Base-by-base conservation (phyloP, 2,888 invertebrate species). In the Philopedon plagiatum region DNA sequence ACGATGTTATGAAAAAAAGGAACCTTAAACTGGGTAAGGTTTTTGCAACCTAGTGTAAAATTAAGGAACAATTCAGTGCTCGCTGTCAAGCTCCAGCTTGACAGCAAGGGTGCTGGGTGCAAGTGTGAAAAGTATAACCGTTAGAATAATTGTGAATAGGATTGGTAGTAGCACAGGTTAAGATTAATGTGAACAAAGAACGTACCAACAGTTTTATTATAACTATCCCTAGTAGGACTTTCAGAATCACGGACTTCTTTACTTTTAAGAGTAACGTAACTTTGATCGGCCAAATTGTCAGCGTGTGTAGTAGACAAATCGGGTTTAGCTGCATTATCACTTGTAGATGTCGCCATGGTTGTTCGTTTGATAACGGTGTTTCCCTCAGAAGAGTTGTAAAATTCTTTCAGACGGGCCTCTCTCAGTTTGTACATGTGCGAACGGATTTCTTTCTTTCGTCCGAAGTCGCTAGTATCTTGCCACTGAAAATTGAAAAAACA, bases 401-500 rank as follows among this genome's bases (percentile, higher is more conserved):
- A 91, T 85, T 91, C 91, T 81, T 91, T 90, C 80, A 94, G 87
- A 73, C 94, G 90, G 81, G 92, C 91, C 84, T 96, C 95, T 51
- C 95, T 90, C 83, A 96, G 87, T 79, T 92, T 92, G 85, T 93
- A 94, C 91, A 94, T 93, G 86, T 95, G 91, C 51, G 93, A 89
- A 73, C 96, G 91, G 80, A 96, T 95, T 86, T 94, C 93, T 84
- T 94, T 94, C 86, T 95, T 94, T 76, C 91, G 91, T 64, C 93
- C 92, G 85, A 93, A 94, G 86, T 96, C 95, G 82, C 94, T 94
- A 54, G 95, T 93, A 84, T 93, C 92, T 86, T 93, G 92, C 94
- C 94, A 94, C 93, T 94, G 87, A n/a, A 87, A n/a, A n/a, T n/a
- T n/a, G n/a, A 86, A 71, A 76, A 71, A 78, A 72, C 71, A 77